Evolutionary conservation across 53 echinoderm and acorn worm species (phyloP), one percentile per base, ranked within the genome.

Genomic region (Holothuria leucospilota): DNA sequence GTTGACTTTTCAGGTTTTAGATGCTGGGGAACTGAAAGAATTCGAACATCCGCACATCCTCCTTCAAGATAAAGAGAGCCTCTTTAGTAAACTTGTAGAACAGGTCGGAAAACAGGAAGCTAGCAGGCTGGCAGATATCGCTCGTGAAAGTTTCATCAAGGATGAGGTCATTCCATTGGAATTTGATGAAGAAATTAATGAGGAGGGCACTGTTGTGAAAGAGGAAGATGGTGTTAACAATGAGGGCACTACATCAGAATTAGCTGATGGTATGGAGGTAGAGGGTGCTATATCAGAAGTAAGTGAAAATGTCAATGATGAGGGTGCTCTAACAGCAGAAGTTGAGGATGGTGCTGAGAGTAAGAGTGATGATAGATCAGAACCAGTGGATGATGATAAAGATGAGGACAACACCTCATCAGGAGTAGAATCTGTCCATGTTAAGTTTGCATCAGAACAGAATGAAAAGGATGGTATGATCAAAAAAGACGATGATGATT

Each of bases 1-100:
- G 9, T 81, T 10, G 62, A 62, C 13, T 59, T 59, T 26, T 0
- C 60, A 96, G 96, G 94, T 96, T 28, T 82, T 96, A 21, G 96
- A 96, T 90, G 89, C 92, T 28, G 96, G 96, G 38, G 89, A 94
- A 67, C 74, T 96, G 49, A 56, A 86, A 38, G 96, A 96, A 79
- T 95, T 96, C 85, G 96, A 94, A 20, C 81, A 91, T 49, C 94
- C 96, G 0, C 86, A 95, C 68, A 62, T 71, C 23, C 90, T 96
- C 27, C 93, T 96, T 15, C 93, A 93, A 87, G 70, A 88, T 73
- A 66, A 72, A 27, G 82, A 91, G 13, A 72, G 90, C 58, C 61
- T 87, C 52, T 87, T 96, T 69, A 85, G 89, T 58, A 94, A 87
- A 52, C 89, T 96, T 16, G 96, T 96, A 20, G 88, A 95, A 11